These are phyloP conservation scores for Melanophora roralis DNA, from an alignment of 2,888 invertebrate genomes.

Conservation along the genomic window DNA sequence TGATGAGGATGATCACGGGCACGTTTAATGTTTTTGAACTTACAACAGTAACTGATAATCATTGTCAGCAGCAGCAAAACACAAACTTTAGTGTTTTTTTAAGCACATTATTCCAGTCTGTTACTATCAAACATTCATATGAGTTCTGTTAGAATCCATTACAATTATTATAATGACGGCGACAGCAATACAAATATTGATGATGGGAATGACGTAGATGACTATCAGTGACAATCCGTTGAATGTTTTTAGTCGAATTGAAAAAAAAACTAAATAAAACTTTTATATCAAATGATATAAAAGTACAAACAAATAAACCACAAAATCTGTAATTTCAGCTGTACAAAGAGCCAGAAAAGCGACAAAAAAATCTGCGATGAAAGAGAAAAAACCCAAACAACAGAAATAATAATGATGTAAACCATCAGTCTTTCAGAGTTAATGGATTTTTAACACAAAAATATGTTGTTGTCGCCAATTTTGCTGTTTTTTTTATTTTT, in stretches of 20 bases:
- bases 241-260: not conserved
- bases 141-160: constrained; percentile 33
- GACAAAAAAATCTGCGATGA: not conserved
- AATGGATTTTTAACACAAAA: constrained; percentile 59
- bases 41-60: constrained; percentile 1
- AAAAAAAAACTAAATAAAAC: constrained; percentile 11
- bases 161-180: constrained; percentile 32
- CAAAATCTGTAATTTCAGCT: not conserved
- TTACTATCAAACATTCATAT: constrained; percentile 2
- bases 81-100: not conserved
- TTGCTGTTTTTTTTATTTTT: not conserved
- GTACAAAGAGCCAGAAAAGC: constrained; percentile 4
- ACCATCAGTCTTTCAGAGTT: constrained; percentile 54
- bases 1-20: constrained; percentile 24
- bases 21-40: constrained; percentile 11
- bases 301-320: not conserved
- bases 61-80: not conserved
- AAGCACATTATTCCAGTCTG: not conserved
- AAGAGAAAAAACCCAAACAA: not conserved
- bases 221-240: constrained; percentile 47
- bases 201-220: constrained; percentile 8
- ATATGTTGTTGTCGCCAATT: constrained; percentile 47
- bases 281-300: constrained; percentile 16
- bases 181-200: not conserved
- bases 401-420: constrained; percentile 54